phyloP scores from a whole-genome alignment of 2,888 invertebrate genomes.

The Philereme transversata region DNA sequence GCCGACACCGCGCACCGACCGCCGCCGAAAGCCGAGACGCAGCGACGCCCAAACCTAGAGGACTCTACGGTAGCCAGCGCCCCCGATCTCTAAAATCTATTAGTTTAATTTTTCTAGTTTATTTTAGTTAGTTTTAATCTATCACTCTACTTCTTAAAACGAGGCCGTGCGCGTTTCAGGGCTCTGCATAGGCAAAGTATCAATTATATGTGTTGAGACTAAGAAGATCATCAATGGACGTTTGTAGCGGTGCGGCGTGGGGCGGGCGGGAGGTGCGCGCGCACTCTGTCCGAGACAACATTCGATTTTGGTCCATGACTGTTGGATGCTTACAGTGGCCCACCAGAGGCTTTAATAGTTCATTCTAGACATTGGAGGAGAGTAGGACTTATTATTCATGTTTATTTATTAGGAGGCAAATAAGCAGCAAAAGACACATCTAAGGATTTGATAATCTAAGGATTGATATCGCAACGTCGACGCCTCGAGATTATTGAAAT shows the following conservation, averaged over 20 bases:
- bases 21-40: constrained; percentile 77
- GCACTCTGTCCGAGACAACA: constrained; percentile 76
- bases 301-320: constrained; percentile 85
- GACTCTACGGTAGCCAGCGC: constrained; percentile 70
- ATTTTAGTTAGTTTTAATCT: constrained; percentile 4
- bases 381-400: constrained; percentile 51
- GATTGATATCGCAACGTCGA: background rate
- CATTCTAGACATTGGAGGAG: constrained; percentile 70
- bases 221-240: constrained; percentile 81
- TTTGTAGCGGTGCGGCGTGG: constrained; percentile 70
- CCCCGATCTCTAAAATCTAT: constrained; percentile 49
- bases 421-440: background rate
- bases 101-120: constrained; percentile 1
- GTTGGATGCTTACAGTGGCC: constrained; percentile 80
- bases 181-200: constrained; percentile 56
- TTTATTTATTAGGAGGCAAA: constrained; percentile 2
- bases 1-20: constrained; percentile 71
- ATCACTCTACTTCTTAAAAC: constrained; percentile 22
- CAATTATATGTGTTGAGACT: constrained; percentile 72
- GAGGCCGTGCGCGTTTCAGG: constrained; percentile 32
- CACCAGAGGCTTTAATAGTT: constrained; percentile 80
- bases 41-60: constrained; percentile 81
- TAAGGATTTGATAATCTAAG: background rate
- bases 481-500: background rate
- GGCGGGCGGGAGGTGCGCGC: constrained; percentile 75